Conservation (phyloP, 2,113 vertebrate species). For the Cettia cetti region DNA sequence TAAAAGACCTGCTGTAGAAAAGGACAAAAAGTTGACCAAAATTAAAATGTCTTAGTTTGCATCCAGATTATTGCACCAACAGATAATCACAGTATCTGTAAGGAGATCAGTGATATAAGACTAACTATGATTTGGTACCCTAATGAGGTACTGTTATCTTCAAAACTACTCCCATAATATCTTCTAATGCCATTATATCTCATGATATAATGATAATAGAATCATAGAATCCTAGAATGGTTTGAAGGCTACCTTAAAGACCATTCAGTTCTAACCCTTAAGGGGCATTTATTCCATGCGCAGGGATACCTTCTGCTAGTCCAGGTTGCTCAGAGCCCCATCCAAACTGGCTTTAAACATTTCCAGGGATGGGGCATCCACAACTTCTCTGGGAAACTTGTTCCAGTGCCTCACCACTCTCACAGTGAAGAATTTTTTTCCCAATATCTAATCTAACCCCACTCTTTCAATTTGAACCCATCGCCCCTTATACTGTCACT, state of each 20-base stretch:
- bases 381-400: neutral
- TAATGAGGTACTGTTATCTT: neutral
- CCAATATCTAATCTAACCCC: neutral
- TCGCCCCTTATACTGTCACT: neutral
- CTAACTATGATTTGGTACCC: neutral
- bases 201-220: neutral
- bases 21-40: neutral
- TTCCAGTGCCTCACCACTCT: neutral
- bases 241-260: neutral
- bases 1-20: neutral
- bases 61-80: neutral
- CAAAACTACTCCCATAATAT: neutral
- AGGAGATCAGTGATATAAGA: neutral
- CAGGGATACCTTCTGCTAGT: neutral
- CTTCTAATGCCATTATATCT: neutral
- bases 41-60: neutral
- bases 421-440: neutral
- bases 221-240: neutral
- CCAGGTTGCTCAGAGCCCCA: neutral
- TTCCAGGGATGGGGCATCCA: neutral
- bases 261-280: fast-evolving
- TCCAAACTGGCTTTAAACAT: neutral
- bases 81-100: neutral
- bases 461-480: neutral
- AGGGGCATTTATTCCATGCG: too few species aligned